phyloP scores from a whole-genome alignment of 2,113 vertebrate species.

The Osmerus mordax region DNA sequence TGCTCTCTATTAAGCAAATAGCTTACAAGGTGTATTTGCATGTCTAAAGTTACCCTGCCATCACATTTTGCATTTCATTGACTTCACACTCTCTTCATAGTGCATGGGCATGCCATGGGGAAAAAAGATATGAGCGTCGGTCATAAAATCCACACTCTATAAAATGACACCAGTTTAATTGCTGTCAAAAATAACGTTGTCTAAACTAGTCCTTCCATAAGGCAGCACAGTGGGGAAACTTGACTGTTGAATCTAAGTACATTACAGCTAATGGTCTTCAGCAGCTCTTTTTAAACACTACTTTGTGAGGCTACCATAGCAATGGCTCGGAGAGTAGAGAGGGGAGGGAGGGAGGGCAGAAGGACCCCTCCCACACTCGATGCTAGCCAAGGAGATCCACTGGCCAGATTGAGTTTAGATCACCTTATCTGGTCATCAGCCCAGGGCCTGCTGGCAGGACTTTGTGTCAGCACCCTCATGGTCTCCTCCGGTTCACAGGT shows the following conservation, averaged over 20 bases:
- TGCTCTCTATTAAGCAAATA: conserved; percentile 41
- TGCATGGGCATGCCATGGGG: neutral
- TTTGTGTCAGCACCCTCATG: neutral
- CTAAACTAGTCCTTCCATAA: neutral
- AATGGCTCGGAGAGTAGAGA: neutral
- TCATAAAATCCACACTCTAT: neutral
- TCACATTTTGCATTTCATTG: conserved; percentile 1
- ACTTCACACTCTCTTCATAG: neutral
- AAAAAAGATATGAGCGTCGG: neutral
- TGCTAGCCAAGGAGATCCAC: neutral
- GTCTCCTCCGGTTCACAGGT: neutral
- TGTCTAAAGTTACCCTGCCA: conserved; percentile 21
- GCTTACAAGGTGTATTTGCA: conserved; percentile 31
- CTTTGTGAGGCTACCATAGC: neutral
- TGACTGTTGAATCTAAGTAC: neutral
- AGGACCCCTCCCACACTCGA: neutral
- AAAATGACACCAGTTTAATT: neutral
- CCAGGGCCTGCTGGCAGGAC: neutral
- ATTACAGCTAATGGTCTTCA: conserved; percentile 15
- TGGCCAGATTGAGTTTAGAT: neutral
- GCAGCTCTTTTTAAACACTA: neutral
- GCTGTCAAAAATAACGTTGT: neutral
- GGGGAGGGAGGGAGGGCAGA: neutral
- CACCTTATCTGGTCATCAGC: neutral
- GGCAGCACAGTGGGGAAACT: neutral